Base-by-base conservation (phyloP, 2,113 vertebrate species). In the Hiodon tergisus region DNA sequence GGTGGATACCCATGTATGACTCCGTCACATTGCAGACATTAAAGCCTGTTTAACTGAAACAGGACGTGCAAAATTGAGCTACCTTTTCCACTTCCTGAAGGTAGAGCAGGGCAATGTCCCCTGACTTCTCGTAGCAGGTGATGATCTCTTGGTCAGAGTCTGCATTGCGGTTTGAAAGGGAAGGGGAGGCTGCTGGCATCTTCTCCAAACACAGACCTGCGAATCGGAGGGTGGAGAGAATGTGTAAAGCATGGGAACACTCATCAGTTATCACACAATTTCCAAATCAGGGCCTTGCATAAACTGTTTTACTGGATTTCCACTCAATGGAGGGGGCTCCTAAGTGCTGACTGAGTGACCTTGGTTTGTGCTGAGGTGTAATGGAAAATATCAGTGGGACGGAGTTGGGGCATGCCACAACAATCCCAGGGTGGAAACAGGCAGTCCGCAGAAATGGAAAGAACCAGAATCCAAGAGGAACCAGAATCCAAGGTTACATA, bases 71-170 rank as follows among this genome's bases (percentile, higher is more conserved):
- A 48, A 69, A 51, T 31, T 16, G 62, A 76, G 87, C 88, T 81
- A 99, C 97, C 93, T 93, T 95, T 83, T 99, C 97, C 74, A 95
- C 93, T 85, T 99, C 97, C 84, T 99, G 97, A 78, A 99, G 94
- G 83, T 98, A 99, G 2, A 99, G 86, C 17, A 99, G 92, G 16
- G 95, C 96, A 4, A 98, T 98, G 87, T 99, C 97, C 78, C 97
- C 97, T 2, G 97, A 93, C 77, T 99, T 99, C 86, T 99, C 97
- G 0, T 99, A 99, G 84, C 96, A 98, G 0, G 89, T 96, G 86
- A 99, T 92, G 73, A 98, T 92, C 10, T 98, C 96, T 83, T 96
- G 94, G 0, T 99, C 96, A 46, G 85, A 88, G 63, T 95, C 94
- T 53, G 79, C 72, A 3, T 86, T 88, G 77, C 89, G 91, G 74